Evolutionary conservation across 2,113 vertebrate genomes (phyloP).

Genomic region (Fregata magnificens): DNA sequence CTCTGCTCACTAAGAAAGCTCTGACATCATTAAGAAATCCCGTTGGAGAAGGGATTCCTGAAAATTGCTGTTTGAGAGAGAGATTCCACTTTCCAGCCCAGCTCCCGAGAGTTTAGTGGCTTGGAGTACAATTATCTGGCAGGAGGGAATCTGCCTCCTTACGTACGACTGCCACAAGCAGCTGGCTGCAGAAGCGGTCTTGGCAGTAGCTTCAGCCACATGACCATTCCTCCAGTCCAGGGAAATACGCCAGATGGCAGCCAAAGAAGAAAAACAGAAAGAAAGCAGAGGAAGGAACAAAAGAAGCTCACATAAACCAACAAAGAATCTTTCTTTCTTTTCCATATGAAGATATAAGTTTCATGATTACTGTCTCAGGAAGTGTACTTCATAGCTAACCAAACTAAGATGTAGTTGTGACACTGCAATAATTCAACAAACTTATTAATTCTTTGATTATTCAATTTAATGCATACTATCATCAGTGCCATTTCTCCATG

Average conservation of each 20-base stretch:
- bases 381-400: neutral
- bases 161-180: neutral
- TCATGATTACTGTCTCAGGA: neutral
- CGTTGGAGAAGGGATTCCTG: neutral
- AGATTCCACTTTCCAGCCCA: neutral
- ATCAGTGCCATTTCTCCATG: neutral
- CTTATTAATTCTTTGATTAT: neutral
- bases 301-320: neutral
- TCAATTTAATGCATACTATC: neutral
- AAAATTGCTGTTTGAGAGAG: neutral
- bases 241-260: constrained; percentile 41
- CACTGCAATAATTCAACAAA: neutral
- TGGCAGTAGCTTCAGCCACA: constrained; percentile 35
- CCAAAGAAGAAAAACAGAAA: constrained; percentile 15
- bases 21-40: neutral
- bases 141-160: neutral
- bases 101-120: neutral
- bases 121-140: neutral
- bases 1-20: neutral
- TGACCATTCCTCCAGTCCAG: constrained; percentile 11
- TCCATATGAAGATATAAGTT: neutral
- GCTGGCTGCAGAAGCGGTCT: constrained; percentile 1
- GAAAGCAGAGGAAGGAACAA: neutral
- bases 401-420: neutral
- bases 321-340: neutral